Conservation (phyloP, 2,888 invertebrate species). For the Melangyna quadrimaculata region DNA sequence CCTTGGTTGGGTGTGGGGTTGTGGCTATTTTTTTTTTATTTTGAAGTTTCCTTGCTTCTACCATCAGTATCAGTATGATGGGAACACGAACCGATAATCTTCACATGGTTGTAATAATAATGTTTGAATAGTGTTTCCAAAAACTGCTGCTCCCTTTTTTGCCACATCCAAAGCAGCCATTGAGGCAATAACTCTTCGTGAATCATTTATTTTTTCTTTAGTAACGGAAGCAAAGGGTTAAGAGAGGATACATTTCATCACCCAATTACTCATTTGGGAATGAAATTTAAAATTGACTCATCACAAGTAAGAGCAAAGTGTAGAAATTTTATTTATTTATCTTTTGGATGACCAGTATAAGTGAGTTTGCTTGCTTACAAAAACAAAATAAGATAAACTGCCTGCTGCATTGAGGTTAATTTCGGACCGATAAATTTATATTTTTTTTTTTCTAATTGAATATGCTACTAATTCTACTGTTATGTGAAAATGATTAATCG, state of each 20-base stretch:
- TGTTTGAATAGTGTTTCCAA: slow-evolving; percentile 3
- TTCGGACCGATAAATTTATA: slow-evolving; percentile 62
- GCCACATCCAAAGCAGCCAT: background rate
- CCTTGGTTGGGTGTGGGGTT: slow-evolving; percentile 39
- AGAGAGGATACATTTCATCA: slow-evolving; percentile 35
- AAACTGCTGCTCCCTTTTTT: slow-evolving; percentile 9
- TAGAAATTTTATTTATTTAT: slow-evolving; percentile 22
- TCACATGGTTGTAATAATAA: background rate
- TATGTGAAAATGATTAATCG: slow-evolving; percentile 53
- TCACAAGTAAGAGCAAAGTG: background rate
- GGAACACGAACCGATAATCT: background rate
- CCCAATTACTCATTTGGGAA: slow-evolving; percentile 52
- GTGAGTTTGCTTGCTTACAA: background rate
- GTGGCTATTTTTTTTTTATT: background rate
- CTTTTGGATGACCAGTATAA: slow-evolving; percentile 12
- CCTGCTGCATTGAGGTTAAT: slow-evolving; percentile 55
- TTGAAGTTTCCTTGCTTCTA: background rate
- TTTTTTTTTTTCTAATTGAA: slow-evolving; percentile 57
- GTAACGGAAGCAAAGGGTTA: slow-evolving; percentile 5
- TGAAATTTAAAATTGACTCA: slow-evolving; percentile 43
- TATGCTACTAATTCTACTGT: background rate
- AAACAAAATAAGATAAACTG: slow-evolving; percentile 43
- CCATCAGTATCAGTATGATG: background rate
- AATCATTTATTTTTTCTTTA: background rate
- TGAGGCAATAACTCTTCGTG: slow-evolving; percentile 19